Conservation (phyloP, 1,140 invertebrate species). For the Agrilus planipennis region DNA sequence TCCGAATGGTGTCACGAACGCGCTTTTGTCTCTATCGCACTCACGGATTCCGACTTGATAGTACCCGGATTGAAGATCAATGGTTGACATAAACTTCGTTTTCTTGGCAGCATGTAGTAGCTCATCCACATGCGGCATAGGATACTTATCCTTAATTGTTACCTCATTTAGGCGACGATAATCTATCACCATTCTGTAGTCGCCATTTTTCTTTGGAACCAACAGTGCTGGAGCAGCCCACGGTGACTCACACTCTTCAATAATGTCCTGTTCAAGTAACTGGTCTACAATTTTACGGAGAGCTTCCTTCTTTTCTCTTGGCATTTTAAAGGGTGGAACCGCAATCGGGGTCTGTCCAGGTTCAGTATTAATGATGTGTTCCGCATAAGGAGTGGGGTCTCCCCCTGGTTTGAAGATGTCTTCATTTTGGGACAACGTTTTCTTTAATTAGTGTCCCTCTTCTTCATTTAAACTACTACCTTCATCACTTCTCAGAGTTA, state of each 20-base stretch:
- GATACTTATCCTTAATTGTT: constrained; percentile 32
- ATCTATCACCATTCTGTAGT: constrained; percentile 31
- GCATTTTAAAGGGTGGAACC: constrained; percentile 1
- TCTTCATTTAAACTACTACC: neutral
- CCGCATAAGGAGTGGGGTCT: constrained; percentile 4
- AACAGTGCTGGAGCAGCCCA: constrained; percentile 20
- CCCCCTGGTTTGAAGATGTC: constrained; percentile 3
- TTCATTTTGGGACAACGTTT: neutral
- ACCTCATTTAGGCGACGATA: constrained; percentile 33
- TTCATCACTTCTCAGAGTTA: neutral
- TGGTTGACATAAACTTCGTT: neutral
- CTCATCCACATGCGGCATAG: constrained; percentile 6
- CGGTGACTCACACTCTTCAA: constrained; percentile 8
- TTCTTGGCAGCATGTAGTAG: constrained; percentile 6
- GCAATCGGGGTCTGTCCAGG: constrained; percentile 1
- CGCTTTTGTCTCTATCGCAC: constrained; percentile 30
- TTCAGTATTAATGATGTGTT: constrained; percentile 1
- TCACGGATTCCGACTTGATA: constrained; percentile 2
- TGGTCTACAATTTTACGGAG: constrained; percentile 14
- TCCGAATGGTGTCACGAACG: constrained; percentile 32
- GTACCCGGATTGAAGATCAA: constrained; percentile 6
- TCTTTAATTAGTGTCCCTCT: neutral
- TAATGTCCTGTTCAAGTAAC: constrained; percentile 17
- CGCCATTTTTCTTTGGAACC: constrained; percentile 29
- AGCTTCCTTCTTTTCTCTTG: neutral